Evolutionary conservation across 2,797 vertebrate genomes (phyloP), one percentile per base, ranked within the genome.

Genomic region (Coranthus polyacanthus): DNA sequence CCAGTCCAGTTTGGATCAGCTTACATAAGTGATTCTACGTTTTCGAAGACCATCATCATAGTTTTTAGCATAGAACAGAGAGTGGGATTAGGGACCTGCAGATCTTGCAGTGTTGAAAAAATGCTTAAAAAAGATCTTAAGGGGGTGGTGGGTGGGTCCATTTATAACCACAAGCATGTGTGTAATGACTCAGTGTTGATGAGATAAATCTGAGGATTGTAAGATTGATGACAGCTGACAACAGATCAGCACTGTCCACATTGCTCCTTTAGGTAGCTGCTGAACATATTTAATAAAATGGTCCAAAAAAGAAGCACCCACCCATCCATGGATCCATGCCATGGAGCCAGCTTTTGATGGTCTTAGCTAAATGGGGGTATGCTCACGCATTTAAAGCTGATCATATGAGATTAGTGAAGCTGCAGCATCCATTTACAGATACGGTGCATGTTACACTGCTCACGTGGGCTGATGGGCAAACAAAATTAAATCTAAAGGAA

Each of bases 401-500:
- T 44, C 6, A 54, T 29, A 50, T 50, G 12, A 54, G 43, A 54
- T 47, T 20, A 38, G 2, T 21, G 17, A 45, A 43, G 37, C 58
- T 49, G n/a, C 20, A 42, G 34, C 20, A 56, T 47, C 7, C n/a
- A 52, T 64, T 21, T 3, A 21, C 15, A 51, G 52, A 39, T 20
- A 46, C 26, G 9, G 26, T 29, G 26, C n/a, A 38, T 18, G 21
- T 45, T 53, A 15, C n/a, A 34, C n/a, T 51, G 22, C 46, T 16
- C 38, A 54, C 22, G 29, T n/a, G 24, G 21, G 12, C 37, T 46
- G 47, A 51, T 24, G 18, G 4, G 26, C n/a, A 43, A 44, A 17
- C 18, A 16, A 44, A 55, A 55, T 49, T 1, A 47, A 22, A 59
- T 24, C 15, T 42, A 43, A 54, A 42, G 41, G 57, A 62, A 72